Evolutionary conservation across 2,888 invertebrate genomes (phyloP), one percentile per base, ranked within the genome.

Genomic region (Clostera curtula): DNA sequence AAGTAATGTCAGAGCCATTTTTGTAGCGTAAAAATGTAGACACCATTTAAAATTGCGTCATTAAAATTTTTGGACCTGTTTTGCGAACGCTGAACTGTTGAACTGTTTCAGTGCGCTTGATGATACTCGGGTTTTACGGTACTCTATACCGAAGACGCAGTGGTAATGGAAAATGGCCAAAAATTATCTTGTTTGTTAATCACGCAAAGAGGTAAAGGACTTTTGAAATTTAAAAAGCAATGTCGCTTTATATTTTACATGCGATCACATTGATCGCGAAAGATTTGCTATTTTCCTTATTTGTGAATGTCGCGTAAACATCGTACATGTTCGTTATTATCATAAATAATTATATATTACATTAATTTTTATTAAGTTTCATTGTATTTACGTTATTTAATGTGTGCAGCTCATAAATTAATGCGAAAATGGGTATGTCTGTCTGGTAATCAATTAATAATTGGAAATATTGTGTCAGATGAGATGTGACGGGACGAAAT

Each of bases 171-270:
- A 49, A 52, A 51, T 17, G 11, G 16, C 31, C 25, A 23, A 51
- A 55, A 27, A 31, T 4, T 18, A 50, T 47, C 54, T 52, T 39
- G 47, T 47, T 58, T 56, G 45, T 56, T 52, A 44, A 54, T 62
- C 68, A 67, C 64, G 64, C 59, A 68, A 63, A 38, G 49, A 65
- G 64, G 63, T 58, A 61, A 71, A 65, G 58, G 58, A 52, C 55
- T 38, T 45, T 36, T 43, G 12, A 32, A 35, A 29, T 41, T 39
- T 43, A 40, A 44, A 31, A 36, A 38, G 38, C 49, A 45, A 36
- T 22, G 39, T 37, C 46, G 36, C 48, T 55, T 52, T 50, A 44
- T 45, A 57, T 57, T 56, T 47, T 34, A 49, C 48, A 49, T 29
- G 42, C 43, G 37, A 42, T 39, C 40, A 36, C 27, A 29, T 28